A percentile compares a stretch with the other conserved stretches of the same genome.
phyloP scores from a whole-genome alignment of 2,797 vertebrate species.

The Champsocephalus esox region DNA sequence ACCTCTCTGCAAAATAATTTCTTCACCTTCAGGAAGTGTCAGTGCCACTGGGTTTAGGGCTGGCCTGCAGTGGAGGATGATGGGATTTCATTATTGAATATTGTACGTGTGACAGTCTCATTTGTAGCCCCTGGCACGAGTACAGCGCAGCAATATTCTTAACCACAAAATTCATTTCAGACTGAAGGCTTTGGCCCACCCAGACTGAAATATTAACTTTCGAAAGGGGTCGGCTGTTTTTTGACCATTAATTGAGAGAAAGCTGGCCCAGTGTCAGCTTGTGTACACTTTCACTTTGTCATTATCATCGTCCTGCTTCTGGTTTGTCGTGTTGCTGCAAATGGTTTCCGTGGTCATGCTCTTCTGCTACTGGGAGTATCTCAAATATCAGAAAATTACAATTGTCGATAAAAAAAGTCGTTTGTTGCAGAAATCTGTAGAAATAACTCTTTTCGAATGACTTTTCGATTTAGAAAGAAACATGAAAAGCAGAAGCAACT shows the following conservation, averaged over 20 bases:
- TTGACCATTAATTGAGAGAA: constrained; percentile 15
- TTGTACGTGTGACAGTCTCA: constrained; percentile 66
- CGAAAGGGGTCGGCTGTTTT: constrained; percentile 29
- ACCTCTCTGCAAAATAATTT: constrained; percentile 54
- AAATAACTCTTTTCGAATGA: constrained; percentile 3
- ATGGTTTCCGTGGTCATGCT: constrained; percentile 34
- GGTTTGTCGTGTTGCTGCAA: not conserved
- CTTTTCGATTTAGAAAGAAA: not conserved
- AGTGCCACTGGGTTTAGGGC: constrained; percentile 44
- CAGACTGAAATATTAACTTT: constrained; percentile 59
- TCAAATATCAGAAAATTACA: too few relatives aligned
- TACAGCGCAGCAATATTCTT: constrained; percentile 58
- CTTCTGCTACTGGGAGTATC: not conserved
- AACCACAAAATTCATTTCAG: constrained; percentile 64
- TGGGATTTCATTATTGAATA: constrained; percentile 74
- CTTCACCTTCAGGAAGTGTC: constrained; percentile 46
- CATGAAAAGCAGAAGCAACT: not conserved
- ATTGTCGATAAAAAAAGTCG: too few relatives aligned
- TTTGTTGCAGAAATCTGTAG: constrained; percentile 17
- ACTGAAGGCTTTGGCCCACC: constrained; percentile 44
- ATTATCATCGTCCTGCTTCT: constrained; percentile 11
- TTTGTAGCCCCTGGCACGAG: constrained; percentile 61
- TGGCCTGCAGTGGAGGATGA: constrained; percentile 65
- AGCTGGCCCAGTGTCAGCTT: not conserved
- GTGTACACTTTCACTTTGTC: not conserved